Percentiles rank a stretch among this genome's conserved stretches.
These are phyloP conservation scores for Globodera ellingtonae DNA, from an alignment of 1,140 invertebrate genomes.

Conservation along the genomic window DNA sequence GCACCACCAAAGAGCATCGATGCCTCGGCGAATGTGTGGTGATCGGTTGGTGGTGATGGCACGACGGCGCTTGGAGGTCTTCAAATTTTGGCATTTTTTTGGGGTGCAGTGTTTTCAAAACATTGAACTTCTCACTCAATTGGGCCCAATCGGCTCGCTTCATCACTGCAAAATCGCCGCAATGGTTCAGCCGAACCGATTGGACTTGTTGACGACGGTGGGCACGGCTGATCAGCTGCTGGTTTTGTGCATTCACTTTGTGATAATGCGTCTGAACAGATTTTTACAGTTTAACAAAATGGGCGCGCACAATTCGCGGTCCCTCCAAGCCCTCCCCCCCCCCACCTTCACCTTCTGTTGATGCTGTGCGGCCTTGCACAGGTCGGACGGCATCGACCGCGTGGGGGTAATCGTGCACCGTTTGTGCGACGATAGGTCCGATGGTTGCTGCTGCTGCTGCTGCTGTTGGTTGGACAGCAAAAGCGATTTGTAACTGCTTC, in stretches of 20 bases:
- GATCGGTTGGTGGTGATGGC: not conserved
- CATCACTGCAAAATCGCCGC: constrained; percentile 17
- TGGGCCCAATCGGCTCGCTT: constrained; percentile 9
- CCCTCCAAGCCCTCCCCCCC: not conserved
- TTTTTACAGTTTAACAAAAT: no score
- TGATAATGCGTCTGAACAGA: no score
- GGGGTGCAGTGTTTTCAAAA: not conserved
- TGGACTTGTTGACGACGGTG: not conserved
- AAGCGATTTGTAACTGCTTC: not conserved
- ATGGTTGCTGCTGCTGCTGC: not conserved
- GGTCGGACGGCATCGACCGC: constrained; percentile 4
- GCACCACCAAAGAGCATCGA: constrained; percentile 25
- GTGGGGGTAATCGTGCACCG: not conserved
- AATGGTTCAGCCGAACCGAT: constrained; percentile 13
- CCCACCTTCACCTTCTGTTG: not conserved
- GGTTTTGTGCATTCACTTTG: not conserved
- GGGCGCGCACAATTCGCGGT: no score
- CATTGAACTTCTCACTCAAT: not conserved
- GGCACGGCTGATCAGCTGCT: not conserved
- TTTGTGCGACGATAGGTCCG: not conserved
- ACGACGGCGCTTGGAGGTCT: not conserved
- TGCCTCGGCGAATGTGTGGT: constrained; percentile 1
- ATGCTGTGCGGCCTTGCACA: constrained; percentile 3
- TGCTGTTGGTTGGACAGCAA: constrained; percentile 2
- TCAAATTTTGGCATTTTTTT: not conserved